These are phyloP conservation scores for Lordiphosa clarofinis DNA, from an alignment of 1,140 invertebrate species.

Conservation along the genomic window DNA sequence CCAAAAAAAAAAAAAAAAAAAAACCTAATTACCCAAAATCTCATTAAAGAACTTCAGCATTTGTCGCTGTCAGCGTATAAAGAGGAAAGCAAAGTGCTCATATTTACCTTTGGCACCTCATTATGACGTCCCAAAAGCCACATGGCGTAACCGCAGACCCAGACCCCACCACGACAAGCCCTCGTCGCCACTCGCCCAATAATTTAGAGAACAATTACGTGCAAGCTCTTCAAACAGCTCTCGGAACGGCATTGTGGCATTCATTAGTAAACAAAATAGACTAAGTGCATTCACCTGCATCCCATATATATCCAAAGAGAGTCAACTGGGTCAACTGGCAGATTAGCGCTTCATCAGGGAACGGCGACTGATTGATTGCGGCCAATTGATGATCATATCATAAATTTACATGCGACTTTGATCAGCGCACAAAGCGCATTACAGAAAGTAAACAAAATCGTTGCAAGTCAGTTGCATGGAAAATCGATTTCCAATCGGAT, in stretches of 20 bases:
- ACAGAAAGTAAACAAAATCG: conserved; percentile 52
- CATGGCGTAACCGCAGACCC: conserved; percentile 50
- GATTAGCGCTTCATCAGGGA: conserved; percentile 62
- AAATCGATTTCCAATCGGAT: conserved; percentile 32
- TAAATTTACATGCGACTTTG: conserved; percentile 69
- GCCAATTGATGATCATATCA: conserved; percentile 64
- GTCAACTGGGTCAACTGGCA: conserved; percentile 65
- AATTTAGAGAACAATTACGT: conserved; percentile 70
- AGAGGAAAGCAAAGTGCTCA: conserved; percentile 24
- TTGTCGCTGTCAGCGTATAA: conserved; percentile 24
- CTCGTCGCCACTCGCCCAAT: conserved; percentile 41
- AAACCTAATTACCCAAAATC: conserved; percentile 57
- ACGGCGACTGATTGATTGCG: conserved; percentile 60
- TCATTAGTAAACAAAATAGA: conserved; percentile 74
- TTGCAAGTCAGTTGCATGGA: conserved; percentile 46
- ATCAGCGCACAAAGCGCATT: conserved; percentile 50
- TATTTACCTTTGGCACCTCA: conserved; percentile 71
- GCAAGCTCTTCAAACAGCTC: conserved; percentile 50
- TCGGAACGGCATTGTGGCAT: conserved; percentile 50
- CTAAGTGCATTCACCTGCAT: conserved; percentile 63
- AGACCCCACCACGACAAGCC: conserved; percentile 39
- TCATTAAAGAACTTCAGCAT: conserved; percentile 61
- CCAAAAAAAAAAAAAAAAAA: background rate
- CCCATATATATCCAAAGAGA: conserved; percentile 19
- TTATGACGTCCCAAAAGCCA: conserved; percentile 58